Evolutionary conservation across 2,888 invertebrate genomes (phyloP).

Genomic region (Slavum lentiscoides): DNA sequence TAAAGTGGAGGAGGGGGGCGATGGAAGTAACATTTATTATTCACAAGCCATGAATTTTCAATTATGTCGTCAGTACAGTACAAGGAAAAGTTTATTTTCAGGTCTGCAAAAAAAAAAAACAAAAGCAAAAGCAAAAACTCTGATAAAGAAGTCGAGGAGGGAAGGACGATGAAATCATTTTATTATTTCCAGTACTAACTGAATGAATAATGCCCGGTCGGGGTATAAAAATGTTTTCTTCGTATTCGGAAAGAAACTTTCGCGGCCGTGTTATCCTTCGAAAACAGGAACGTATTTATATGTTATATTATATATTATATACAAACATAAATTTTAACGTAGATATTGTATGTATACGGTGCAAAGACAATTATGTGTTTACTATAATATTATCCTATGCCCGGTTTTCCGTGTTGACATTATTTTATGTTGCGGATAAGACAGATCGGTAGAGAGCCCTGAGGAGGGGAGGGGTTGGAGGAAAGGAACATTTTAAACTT

Average conservation of each 20-base stretch:
- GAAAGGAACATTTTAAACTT: too few relatives aligned
- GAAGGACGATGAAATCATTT: conserved; percentile 40
- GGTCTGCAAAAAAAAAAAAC: background rate
- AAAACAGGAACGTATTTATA: conserved; percentile 12
- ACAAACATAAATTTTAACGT: too few relatives aligned
- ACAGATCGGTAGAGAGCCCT: too few relatives aligned
- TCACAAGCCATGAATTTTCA: conserved; percentile 53
- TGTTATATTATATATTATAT: too few relatives aligned
- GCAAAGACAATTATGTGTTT: too few relatives aligned
- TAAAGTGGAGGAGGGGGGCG: background rate
- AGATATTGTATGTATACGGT: too few relatives aligned
- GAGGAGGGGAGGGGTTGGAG: too few relatives aligned
- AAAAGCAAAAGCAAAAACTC: conserved; percentile 32
- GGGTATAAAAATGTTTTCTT: conserved; percentile 1
- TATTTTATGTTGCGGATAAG: too few relatives aligned
- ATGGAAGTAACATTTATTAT: conserved; percentile 44
- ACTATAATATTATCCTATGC: too few relatives aligned
- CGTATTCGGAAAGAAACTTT: conserved; percentile 35
- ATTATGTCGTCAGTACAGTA: conserved; percentile 44
- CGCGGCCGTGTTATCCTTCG: background rate
- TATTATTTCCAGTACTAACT: conserved; percentile 51
- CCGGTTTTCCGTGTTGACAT: too few relatives aligned
- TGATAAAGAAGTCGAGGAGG: conserved; percentile 41
- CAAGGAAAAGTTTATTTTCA: conserved; percentile 46
- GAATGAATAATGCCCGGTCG: conserved; percentile 41